These are phyloP conservation scores for Carpatolechia fugitivella DNA, from an alignment of 2,888 invertebrate species.

Conservation along the genomic window DNA sequence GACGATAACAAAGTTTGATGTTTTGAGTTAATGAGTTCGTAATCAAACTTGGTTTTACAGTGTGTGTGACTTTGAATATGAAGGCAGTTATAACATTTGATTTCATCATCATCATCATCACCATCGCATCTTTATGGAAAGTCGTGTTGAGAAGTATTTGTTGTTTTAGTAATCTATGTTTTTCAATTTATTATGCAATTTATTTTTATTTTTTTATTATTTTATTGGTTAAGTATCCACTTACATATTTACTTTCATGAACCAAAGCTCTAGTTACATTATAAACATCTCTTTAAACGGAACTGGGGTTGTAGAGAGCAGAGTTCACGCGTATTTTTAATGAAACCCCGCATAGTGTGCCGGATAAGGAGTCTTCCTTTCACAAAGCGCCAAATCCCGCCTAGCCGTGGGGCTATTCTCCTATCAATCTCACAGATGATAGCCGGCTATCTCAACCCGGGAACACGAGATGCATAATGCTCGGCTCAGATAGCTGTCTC, in stretches of 20 bases:
- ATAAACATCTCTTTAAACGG: background rate
- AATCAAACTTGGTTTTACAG: slow-evolving; percentile 22
- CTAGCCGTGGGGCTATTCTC: slow-evolving; percentile 72
- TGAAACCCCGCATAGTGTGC: slow-evolving; percentile 53
- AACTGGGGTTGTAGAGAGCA: background rate
- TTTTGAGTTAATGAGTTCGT: slow-evolving; percentile 54
- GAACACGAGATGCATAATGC: slow-evolving; percentile 75
- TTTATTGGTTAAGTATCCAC: too few relatives aligned
- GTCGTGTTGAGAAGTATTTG: too few relatives aligned
- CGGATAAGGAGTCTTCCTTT: slow-evolving; percentile 46
- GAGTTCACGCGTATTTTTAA: slow-evolving; percentile 37
- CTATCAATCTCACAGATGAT: slow-evolving; percentile 78
- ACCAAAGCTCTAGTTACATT: background rate
- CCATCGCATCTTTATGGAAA: too few relatives aligned
- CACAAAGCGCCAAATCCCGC: slow-evolving; percentile 56
- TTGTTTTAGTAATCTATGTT: too few relatives aligned
- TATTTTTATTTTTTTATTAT: too few relatives aligned
- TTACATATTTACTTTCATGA: too few relatives aligned
- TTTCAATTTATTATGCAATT: too few relatives aligned
- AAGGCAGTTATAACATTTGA: too few relatives aligned
- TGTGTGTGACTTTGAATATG: too few relatives aligned
- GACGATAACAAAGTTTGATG: slow-evolving; percentile 47
- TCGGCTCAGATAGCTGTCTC: slow-evolving; percentile 75
- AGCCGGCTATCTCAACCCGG: slow-evolving; percentile 63
- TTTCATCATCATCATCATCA: too few relatives aligned